These are phyloP conservation scores for Coptotermes formosanus DNA, from an alignment of 1,140 invertebrate genomes.

Conservation along the genomic window DNA sequence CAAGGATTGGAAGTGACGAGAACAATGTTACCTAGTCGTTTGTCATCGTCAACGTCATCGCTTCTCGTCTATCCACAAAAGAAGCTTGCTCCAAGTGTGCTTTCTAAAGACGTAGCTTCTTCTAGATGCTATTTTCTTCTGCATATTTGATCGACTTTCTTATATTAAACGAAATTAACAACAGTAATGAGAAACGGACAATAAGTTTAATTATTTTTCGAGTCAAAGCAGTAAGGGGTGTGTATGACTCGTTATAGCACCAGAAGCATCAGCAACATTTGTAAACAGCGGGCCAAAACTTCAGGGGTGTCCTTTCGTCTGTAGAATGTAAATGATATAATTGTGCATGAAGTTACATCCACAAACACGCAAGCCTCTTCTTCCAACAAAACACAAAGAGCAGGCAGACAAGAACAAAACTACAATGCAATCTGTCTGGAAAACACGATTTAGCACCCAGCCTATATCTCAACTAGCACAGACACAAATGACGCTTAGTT, in stretches of 20 bases:
- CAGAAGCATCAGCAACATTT: too few species aligned
- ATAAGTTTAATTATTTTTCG: not conserved
- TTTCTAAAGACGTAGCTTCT: not conserved
- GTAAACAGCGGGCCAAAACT: too few species aligned
- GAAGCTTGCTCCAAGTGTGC: not conserved
- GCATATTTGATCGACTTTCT: not conserved
- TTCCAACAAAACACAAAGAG: too few species aligned
- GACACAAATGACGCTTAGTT: too few species aligned
- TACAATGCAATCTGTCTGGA: too few species aligned
- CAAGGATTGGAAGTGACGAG: conserved; percentile 14
- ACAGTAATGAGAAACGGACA: not conserved
- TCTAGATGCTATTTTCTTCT: not conserved
- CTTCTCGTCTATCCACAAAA: conserved; percentile 3
- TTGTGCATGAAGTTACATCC: too few species aligned
- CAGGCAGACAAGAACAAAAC: too few species aligned
- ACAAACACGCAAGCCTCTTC: too few species aligned
- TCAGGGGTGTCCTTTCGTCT: too few species aligned
- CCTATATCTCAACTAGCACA: too few species aligned
- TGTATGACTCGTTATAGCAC: not conserved
- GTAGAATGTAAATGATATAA: too few species aligned
- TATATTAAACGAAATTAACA: not conserved
- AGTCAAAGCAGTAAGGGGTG: not conserved
- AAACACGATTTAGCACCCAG: too few species aligned
- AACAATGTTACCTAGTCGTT: conserved; percentile 8
- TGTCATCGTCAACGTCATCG: conserved; percentile 3